Base-by-base conservation (phyloP, 2,797 vertebrate species). In the Labroides dimidiatus region DNA sequence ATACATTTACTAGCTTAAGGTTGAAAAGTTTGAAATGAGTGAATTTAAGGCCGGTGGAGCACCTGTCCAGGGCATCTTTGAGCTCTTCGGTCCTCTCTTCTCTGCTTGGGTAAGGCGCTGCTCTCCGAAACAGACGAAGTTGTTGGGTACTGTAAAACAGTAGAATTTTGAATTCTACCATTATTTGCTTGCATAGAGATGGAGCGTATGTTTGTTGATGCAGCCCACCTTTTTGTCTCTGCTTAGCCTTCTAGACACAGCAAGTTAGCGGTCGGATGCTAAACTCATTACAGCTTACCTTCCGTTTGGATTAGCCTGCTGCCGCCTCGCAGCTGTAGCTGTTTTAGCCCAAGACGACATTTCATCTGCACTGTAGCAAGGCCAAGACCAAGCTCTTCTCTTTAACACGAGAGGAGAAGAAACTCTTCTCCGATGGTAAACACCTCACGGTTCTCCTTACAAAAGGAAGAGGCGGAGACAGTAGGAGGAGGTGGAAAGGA, bases 311-410 rank as follows among this genome's bases (percentile, higher is more conserved):
- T 87, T 88, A 2, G 84, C 78, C 17, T 80, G 84, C 33, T 85
- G 78, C 63, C 89, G 80, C 70, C 92, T 91, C 57, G 78, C 87
- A 33, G 74, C 69, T 4, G 80, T 79, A 1, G 76, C 69, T 19
- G 85, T 75, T 59, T 93, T 93, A 43, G 77, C 68, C 93, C 93
- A 94, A 1, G 90, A 92, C 72, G 93, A 93, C 94, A 95, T 94
- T 42, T 61, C 70, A 20, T 27, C 43, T 30, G 10, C 49, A 1
- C 23, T 1, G 21, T 1, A 23, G 37, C 47, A 43, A 39, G 16
- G 43, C 44, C 60, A 1, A 0, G 36, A 24, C 1, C 44, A 48
- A 39, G 6, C 2, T 2, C 21, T 1, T 14, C 14, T 49, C 69
- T 1, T 16, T 52, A 39, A n/a, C 21, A 17, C 55, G 73, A 6